These are phyloP conservation scores for Danio tinwini DNA, from an alignment of 2,797 vertebrate species.

Conservation along the genomic window DNA sequence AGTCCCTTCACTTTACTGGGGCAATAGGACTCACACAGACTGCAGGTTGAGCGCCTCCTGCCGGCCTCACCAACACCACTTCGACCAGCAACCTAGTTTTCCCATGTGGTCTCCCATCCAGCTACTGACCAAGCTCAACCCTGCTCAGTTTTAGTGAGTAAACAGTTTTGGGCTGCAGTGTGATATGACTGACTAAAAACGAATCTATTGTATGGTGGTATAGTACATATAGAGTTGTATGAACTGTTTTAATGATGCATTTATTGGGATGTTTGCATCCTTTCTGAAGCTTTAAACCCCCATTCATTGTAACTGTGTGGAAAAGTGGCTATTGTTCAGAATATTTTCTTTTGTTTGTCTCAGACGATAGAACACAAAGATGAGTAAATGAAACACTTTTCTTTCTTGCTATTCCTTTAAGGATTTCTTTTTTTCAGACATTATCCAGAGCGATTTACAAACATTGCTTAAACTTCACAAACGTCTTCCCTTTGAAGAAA, in stretches of 20 bases:
- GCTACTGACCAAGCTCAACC: too few relatives aligned
- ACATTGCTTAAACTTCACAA: not conserved
- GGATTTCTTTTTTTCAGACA: not conserved
- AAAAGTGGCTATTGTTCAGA: not conserved
- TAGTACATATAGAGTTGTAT: not conserved
- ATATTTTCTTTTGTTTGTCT: not conserved
- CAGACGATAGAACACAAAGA: not conserved
- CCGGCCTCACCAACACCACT: too few relatives aligned
- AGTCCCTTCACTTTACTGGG: too few relatives aligned
- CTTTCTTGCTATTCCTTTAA: not conserved
- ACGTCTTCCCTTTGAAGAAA: slow-evolving; percentile 4
- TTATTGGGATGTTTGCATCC: not conserved
- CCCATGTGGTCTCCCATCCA: too few relatives aligned
- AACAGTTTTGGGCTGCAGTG: too few relatives aligned
- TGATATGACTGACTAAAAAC: too few relatives aligned
- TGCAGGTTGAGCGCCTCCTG: too few relatives aligned
- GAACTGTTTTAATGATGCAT: not conserved
- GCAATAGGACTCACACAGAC: too few relatives aligned
- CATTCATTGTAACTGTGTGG: not conserved
- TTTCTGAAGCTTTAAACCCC: not conserved
- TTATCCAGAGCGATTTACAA: not conserved
- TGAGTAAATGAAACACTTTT: not conserved
- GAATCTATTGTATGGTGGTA: not conserved
- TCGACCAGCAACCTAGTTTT: too few relatives aligned
- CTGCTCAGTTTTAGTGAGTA: too few relatives aligned